These are phyloP conservation scores for Conopomorpha cramerella DNA, from an alignment of 1,140 invertebrate species.

Conservation along the genomic window DNA sequence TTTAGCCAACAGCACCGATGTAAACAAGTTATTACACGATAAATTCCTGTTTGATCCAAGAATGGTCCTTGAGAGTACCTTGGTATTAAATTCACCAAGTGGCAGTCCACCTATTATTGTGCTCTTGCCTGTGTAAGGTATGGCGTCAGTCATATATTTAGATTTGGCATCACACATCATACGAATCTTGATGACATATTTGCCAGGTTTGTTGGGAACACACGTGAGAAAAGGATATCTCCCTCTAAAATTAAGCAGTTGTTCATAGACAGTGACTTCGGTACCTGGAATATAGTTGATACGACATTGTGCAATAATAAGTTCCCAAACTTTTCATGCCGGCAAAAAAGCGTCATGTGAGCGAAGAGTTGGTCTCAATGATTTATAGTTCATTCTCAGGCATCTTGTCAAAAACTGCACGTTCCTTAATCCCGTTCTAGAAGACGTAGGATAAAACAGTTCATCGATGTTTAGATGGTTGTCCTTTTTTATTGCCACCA, in stretches of 20 bases:
- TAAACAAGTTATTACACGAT: conserved; percentile 46
- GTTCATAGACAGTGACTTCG: conserved; percentile 9
- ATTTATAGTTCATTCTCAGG: no score
- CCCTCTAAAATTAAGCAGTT: conserved; percentile 12
- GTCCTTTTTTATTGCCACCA: conserved; percentile 8
- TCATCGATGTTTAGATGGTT: conserved; percentile 8
- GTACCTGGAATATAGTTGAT: conserved; percentile 6
- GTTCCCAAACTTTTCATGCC: conserved; percentile 7
- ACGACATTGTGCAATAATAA: conserved; percentile 4
- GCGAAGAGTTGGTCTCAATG: conserved; percentile 3
- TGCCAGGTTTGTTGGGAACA: conserved; percentile 20
- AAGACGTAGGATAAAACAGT: conserved; percentile 9
- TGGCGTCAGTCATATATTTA: conserved; percentile 28
- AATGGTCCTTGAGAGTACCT: conserved; percentile 12
- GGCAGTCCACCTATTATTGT: conserved; percentile 14
- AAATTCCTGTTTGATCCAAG: conserved; percentile 28
- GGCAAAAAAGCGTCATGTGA: conserved; percentile 8
- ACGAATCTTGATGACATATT: no score
- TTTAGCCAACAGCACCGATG: conserved; percentile 19
- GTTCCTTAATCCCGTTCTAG: no score
- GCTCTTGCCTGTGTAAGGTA: conserved; percentile 24
- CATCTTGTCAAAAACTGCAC: conserved; percentile 9
- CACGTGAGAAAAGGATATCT: conserved; percentile 12
- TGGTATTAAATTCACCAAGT: conserved; percentile 16
- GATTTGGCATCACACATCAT: conserved; percentile 22